These are phyloP conservation scores for Prietella phreatophila DNA, from an alignment of 2,113 vertebrate species.

Conservation along the genomic window DNA sequence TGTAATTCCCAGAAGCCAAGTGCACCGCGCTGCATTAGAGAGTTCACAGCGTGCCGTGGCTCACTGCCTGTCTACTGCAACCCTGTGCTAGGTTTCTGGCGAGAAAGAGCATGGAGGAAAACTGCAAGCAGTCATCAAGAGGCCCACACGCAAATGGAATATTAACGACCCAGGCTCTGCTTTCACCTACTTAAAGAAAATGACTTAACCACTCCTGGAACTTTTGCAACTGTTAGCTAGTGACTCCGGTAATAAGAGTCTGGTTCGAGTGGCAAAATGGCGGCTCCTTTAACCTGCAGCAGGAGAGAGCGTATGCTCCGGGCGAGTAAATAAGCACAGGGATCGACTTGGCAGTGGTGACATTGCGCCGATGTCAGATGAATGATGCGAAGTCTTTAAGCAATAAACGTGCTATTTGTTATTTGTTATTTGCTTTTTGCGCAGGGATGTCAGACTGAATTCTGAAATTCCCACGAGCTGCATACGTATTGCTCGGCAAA, in stretches of 20 bases:
- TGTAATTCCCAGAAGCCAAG: constrained; percentile 47
- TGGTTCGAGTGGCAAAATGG: constrained; percentile 43
- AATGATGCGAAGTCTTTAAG: constrained; percentile 2
- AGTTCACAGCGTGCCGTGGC: constrained; percentile 29
- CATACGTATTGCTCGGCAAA: background rate
- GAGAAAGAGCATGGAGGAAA: constrained; percentile 6
- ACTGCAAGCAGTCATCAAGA: constrained; percentile 49
- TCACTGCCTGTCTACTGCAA: constrained; percentile 34
- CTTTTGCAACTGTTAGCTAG: constrained; percentile 30
- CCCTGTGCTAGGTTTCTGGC: constrained; percentile 14
- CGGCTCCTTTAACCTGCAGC: constrained; percentile 30
- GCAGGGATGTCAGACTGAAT: background rate
- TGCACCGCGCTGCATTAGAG: constrained; percentile 31
- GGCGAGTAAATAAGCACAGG: constrained; percentile 25
- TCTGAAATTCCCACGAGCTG: background rate
- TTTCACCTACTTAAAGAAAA: constrained; percentile 48
- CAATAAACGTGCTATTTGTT: constrained; percentile 25
- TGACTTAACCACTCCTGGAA: constrained; percentile 42
- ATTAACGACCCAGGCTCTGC: constrained; percentile 40
- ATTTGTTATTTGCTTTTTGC: constrained; percentile 31
- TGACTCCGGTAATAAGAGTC: constrained; percentile 37
- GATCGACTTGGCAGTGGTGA: constrained; percentile 33
- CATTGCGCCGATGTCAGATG: constrained; percentile 9
- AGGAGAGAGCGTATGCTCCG: constrained; percentile 22
- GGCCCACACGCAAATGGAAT: constrained; percentile 33